A percentile compares a stretch with the other conserved stretches of the same genome.
phyloP scores from a whole-genome alignment of 2,797 vertebrate species.

The Alectoris magna region DNA sequence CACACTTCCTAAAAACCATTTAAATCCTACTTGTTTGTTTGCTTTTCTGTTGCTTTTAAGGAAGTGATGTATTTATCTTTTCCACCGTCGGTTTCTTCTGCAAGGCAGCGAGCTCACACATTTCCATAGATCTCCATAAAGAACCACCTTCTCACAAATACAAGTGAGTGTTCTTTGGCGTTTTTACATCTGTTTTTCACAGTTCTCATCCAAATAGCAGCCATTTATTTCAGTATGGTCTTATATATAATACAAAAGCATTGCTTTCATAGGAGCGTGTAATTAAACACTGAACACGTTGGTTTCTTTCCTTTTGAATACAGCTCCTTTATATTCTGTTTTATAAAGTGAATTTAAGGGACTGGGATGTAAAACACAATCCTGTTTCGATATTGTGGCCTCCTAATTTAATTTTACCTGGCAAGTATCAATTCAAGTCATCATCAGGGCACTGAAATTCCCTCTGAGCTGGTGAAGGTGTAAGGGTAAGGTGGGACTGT shows the following conservation, averaged over 20 bases:
- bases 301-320: not conserved
- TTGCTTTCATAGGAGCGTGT: not conserved
- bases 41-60: not conserved
- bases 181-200: not conserved
- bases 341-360: not conserved
- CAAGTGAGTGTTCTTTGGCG: not conserved
- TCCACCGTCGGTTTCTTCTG: not conserved
- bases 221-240: not conserved
- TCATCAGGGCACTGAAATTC: not conserved
- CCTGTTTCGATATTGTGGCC: not conserved
- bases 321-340: not conserved
- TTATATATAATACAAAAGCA: accelerated
- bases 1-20: not conserved
- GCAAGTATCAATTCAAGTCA: not conserved
- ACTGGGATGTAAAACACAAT: not conserved
- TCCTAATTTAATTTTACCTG: not conserved
- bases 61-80: not conserved
- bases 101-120: not conserved
- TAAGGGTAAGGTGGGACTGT: not conserved
- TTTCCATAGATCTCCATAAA: not conserved
- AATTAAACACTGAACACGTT: not conserved
- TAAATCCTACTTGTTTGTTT: not conserved
- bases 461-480: not conserved
- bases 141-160: not conserved
- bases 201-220: not conserved